Base-by-base conservation (phyloP, 2,888 invertebrate species). In the Scaptomyza cyrtandrae region DNA sequence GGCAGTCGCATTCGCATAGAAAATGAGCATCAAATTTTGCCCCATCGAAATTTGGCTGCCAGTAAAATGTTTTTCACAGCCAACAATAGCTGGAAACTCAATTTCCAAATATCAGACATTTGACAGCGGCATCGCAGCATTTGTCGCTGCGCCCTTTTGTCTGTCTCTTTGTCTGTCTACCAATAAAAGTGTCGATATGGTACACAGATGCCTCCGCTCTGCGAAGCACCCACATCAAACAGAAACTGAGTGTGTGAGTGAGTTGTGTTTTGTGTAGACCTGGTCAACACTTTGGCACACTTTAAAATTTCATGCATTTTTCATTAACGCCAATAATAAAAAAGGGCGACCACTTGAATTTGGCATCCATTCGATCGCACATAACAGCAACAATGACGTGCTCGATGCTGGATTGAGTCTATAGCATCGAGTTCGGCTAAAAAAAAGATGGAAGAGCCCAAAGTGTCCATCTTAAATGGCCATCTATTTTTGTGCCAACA, bases 241-340 rank as follows among this genome's bases (percentile, higher is more conserved):
- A 35, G 19, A n/a, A 29, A 54, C 33, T n/a, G 24, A 13, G 55
- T 29, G 52, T 19, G 29, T 19, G 6, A 1, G 13, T 54, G 33
- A n/a, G 19, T 19, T 10, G 9, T 10, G 24, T 0, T 33, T n/a
- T 50, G 41, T 37, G 43, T 19, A 41, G 13, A 44, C 27, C 74
- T 75, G 75, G 70, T 67, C 81, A 71, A 78, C 75, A 85, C 73
- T 78, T 86, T 80, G 78, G 75, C 80, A 78, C 86, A 86, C 90
- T 90, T 90, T 86, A 90, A 90, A 89, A 90, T 89, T 90, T 90
- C 89, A 90, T 90, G 90, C 88, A 90, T 90, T 87, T 90, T 90
- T 88, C 89, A 90, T 90, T 83, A 88, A 82, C 86, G 76, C 73
- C 78, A 67, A 73, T 3, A 77, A 79, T 74, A 79, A 65, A 77